Conservation (phyloP, 2,113 vertebrate species). For the Xyrauchen texanus region DNA sequence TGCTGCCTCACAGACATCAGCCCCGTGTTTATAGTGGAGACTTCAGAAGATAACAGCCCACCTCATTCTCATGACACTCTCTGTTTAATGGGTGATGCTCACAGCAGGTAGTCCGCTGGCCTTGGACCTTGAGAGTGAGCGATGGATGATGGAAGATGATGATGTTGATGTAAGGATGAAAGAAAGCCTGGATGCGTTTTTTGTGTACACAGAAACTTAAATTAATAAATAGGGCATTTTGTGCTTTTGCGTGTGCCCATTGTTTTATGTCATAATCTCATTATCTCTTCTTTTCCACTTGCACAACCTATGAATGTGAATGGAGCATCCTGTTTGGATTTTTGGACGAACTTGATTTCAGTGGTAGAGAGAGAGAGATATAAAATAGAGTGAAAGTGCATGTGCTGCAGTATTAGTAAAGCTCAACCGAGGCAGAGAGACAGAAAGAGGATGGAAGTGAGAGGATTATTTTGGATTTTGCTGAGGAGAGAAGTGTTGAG, state of each 20-base stretch:
- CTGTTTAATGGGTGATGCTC: constrained; percentile 8
- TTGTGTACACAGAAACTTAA: too few relatives aligned
- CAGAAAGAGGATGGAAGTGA: constrained; percentile 9
- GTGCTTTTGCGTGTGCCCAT: not conserved
- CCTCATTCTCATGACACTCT: constrained; percentile 9
- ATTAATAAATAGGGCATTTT: not conserved
- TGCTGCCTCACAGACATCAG: constrained; percentile 1
- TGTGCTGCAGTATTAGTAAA: not conserved
- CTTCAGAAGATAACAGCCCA: constrained; percentile 4
- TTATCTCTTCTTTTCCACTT: not conserved
- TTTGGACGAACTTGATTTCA: not conserved
- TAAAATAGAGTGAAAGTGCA: not conserved
- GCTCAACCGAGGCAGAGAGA: not conserved
- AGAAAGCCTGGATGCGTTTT: too few relatives aligned
- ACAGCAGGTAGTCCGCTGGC: not conserved
- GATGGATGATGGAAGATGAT: not conserved
- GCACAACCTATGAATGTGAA: too few relatives aligned
- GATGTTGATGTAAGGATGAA: too few relatives aligned
- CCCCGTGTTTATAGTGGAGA: not conserved
- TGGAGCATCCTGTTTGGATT: too few relatives aligned
- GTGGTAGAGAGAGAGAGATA: not conserved
- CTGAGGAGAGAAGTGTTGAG: constrained; percentile 20
- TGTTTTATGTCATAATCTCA: not conserved
- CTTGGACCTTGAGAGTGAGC: not conserved
- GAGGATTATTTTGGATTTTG: constrained; percentile 45